A percentile compares a stretch with the other conserved stretches of the same genome.
Conservation (phyloP, 2,888 invertebrate species). For the Netelia melanura region DNA sequence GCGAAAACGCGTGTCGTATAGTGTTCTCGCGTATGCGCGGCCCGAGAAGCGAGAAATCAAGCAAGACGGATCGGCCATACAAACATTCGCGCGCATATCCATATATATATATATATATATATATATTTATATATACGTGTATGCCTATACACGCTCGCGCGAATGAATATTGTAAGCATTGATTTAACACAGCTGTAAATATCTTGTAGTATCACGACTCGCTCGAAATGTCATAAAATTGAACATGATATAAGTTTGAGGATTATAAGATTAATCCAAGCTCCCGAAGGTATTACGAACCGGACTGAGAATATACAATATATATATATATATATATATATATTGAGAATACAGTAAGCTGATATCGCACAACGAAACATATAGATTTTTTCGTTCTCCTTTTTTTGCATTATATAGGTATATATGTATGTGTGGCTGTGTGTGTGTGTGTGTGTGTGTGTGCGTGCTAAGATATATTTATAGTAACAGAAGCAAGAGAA, state of each 20-base stretch:
- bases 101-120: constrained; percentile 12
- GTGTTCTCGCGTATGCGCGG: constrained; percentile 28
- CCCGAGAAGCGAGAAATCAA: constrained; percentile 54
- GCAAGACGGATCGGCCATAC: constrained; percentile 42
- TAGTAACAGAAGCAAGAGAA: constrained; percentile 34
- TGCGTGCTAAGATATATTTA: neutral
- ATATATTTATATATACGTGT: neutral
- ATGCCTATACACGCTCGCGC: constrained; percentile 2
- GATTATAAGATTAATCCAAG: constrained; percentile 67
- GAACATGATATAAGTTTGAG: constrained; percentile 68
- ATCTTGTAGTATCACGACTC: constrained; percentile 60
- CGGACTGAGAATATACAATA: constrained; percentile 28
- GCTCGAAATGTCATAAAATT: constrained; percentile 65
- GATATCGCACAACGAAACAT: constrained; percentile 61
- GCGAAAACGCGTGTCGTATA: constrained; percentile 50
- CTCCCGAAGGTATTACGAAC: constrained; percentile 57
- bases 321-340: constrained; percentile 9
- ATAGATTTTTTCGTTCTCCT: constrained; percentile 37
- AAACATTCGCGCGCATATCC: constrained; percentile 23
- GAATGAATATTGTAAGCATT: constrained; percentile 65
- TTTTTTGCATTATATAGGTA: neutral
- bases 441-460: neutral
- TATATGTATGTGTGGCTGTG: neutral
- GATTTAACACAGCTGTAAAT: constrained; percentile 68
- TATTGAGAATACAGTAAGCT: constrained; percentile 35